phyloP scores from a whole-genome alignment of 2,888 invertebrate species.

The Drosophila meridionalis region DNA sequence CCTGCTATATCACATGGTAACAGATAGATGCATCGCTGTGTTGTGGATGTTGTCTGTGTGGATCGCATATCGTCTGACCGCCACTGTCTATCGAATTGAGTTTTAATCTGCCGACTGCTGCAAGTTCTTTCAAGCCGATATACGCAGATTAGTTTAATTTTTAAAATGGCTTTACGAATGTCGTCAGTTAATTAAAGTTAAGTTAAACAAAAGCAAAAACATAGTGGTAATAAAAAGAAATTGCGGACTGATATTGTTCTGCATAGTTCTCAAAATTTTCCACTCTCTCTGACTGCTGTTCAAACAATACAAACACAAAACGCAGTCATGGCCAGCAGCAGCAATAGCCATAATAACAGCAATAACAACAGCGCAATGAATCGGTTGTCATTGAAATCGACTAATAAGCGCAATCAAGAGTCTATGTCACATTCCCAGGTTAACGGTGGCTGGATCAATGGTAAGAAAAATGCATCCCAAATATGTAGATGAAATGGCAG shows the following conservation, averaged over 20 bases:
- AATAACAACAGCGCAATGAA: conserved; percentile 72
- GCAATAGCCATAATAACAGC: conserved; percentile 44
- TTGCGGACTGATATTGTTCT: conserved; percentile 6
- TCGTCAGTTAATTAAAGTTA: conserved; percentile 21
- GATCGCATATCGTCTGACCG: conserved; percentile 22
- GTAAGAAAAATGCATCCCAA: conserved; percentile 86
- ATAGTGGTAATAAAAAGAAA: background rate
- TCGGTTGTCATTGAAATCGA: conserved; percentile 82
- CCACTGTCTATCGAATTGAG: conserved; percentile 37
- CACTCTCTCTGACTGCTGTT: conserved; percentile 27
- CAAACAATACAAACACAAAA: conserved; percentile 31
- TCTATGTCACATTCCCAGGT: conserved; percentile 92
- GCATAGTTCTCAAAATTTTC: conserved; percentile 9
- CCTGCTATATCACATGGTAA: conserved; percentile 17
- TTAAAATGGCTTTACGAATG: conserved; percentile 26
- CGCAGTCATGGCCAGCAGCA: conserved; percentile 58
- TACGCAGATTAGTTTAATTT: conserved; percentile 2
- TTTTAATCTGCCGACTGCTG: background rate
- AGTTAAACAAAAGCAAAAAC: conserved; percentile 11
- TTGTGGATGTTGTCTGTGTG: conserved; percentile 19
- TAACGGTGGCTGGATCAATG: conserved; percentile 94
- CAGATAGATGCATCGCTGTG: conserved; percentile 26
- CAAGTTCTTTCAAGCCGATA: conserved; percentile 22
- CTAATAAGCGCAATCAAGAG: conserved; percentile 91
- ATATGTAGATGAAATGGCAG: conserved; percentile 24